phyloP scores from a whole-genome alignment of 2,113 vertebrate species.

The Grammomys dolichurus region DNA sequence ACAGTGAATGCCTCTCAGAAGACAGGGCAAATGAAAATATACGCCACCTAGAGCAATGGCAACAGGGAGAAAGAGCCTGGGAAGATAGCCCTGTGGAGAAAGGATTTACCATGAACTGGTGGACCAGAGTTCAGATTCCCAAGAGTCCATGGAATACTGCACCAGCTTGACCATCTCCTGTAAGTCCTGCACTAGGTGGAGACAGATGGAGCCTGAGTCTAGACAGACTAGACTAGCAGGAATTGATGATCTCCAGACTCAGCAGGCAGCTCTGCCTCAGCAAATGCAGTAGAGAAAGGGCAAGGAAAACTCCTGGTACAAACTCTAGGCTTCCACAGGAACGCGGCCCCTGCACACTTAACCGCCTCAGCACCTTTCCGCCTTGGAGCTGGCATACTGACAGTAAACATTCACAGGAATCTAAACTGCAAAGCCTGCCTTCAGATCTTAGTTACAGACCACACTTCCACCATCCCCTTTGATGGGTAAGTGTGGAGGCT shows the following conservation, averaged over 20 bases:
- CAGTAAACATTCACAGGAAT: not conserved
- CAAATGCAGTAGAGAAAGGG: not conserved
- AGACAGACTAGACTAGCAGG: not conserved
- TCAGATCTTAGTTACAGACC: not conserved
- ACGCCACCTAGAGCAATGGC: not conserved
- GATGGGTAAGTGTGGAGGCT: not conserved
- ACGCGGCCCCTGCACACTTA: no score
- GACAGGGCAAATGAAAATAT: not conserved
- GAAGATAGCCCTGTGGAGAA: fast-evolving
- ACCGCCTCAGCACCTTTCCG: not conserved
- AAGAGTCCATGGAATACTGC: not conserved
- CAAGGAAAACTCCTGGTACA: not conserved
- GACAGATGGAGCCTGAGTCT: no score
- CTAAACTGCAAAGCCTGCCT: not conserved
- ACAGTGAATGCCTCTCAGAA: not conserved
- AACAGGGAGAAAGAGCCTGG: not conserved
- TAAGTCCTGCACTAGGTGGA: not conserved
- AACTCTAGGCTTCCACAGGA: no score
- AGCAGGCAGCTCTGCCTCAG: not conserved
- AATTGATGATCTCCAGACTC: not conserved
- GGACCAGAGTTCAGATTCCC: not conserved
- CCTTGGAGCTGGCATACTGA: not conserved
- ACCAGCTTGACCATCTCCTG: no score
- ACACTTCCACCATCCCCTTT: not conserved
- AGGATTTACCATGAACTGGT: not conserved